phyloP scores from a whole-genome alignment of 2,113 vertebrate genomes.

The Chloroceryle aenea region DNA sequence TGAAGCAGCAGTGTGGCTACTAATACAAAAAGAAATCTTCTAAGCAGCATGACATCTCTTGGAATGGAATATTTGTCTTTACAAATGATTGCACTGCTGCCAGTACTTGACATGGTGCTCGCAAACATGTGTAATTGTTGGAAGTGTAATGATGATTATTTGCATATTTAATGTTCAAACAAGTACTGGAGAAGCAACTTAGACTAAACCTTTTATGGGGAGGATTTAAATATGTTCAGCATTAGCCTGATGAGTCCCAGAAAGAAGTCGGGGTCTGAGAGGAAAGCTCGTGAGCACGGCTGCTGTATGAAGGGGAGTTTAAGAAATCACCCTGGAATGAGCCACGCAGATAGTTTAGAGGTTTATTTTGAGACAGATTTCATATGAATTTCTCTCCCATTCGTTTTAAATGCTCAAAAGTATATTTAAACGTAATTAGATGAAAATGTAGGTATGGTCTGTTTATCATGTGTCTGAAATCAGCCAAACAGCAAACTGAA shows the following conservation, averaged over 20 bases:
- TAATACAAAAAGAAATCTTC: slow-evolving; percentile 89
- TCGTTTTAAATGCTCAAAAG: slow-evolving; percentile 62
- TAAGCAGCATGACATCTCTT: slow-evolving; percentile 95
- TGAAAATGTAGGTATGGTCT: slow-evolving; percentile 38
- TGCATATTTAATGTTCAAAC: slow-evolving; percentile 89
- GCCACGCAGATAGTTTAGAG: neutral
- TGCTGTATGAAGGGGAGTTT: slow-evolving; percentile 30
- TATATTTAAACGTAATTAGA: slow-evolving; percentile 62
- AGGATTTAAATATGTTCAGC: slow-evolving; percentile 78
- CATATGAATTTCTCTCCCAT: slow-evolving; percentile 51
- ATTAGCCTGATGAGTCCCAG: slow-evolving; percentile 73
- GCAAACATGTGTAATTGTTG: slow-evolving; percentile 88
- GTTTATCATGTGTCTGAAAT: slow-evolving; percentile 55
- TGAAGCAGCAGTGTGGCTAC: slow-evolving; percentile 90
- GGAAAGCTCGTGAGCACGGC: slow-evolving; percentile 16
- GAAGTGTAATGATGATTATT: slow-evolving; percentile 88
- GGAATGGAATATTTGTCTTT: slow-evolving; percentile 92
- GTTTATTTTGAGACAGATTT: slow-evolving; percentile 55
- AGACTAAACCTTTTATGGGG: slow-evolving; percentile 80
- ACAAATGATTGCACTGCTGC: slow-evolving; percentile 85
- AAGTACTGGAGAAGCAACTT: slow-evolving; percentile 82
- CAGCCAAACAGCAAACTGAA: slow-evolving; percentile 43
- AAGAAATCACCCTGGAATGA: slow-evolving; percentile 7
- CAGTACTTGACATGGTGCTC: slow-evolving; percentile 86
- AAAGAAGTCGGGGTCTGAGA: slow-evolving; percentile 59